Conservation (phyloP, 2,888 invertebrate species). For the Yponomeuta sedellus region DNA sequence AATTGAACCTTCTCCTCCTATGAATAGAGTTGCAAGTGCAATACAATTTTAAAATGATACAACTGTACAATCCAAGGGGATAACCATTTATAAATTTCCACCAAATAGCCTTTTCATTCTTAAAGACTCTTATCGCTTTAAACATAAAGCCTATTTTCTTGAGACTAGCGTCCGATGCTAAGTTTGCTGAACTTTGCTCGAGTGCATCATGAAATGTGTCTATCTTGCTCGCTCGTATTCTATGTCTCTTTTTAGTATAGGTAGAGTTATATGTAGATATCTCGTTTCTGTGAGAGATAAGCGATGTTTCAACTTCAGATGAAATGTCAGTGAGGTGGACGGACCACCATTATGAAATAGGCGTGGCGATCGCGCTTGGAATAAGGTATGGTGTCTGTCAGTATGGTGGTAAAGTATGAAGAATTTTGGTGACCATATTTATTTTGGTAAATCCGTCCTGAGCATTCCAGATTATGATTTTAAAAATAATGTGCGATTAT, state of each 20-base stretch:
- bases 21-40: slow-evolving; percentile 68
- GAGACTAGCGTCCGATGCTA: neutral
- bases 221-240: slow-evolving; percentile 56
- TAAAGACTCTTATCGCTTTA: neutral
- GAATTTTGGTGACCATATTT: neutral
- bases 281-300: slow-evolving; percentile 66
- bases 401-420: neutral
- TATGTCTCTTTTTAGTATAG: slow-evolving; percentile 64
- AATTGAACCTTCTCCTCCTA: slow-evolving; percentile 48
- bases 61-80: neutral
- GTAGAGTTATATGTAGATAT: slow-evolving; percentile 68
- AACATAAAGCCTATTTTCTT: slow-evolving; percentile 5
- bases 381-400: neutral
- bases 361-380: slow-evolving; percentile 44
- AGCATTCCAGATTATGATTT: neutral
- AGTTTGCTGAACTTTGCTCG: slow-evolving; percentile 39
- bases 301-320: slow-evolving; percentile 55
- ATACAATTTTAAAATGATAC: slow-evolving; percentile 34
- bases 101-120: neutral
- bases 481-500: no score
- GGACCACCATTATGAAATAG: slow-evolving; percentile 72
- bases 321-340: slow-evolving; percentile 43
- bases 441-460: neutral
- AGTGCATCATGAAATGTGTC: slow-evolving; percentile 61
- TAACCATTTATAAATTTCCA: slow-evolving; percentile 1